These are phyloP conservation scores for Homalodisca vitripennis DNA, from an alignment of 1,140 invertebrate genomes.

Conservation along the genomic window DNA sequence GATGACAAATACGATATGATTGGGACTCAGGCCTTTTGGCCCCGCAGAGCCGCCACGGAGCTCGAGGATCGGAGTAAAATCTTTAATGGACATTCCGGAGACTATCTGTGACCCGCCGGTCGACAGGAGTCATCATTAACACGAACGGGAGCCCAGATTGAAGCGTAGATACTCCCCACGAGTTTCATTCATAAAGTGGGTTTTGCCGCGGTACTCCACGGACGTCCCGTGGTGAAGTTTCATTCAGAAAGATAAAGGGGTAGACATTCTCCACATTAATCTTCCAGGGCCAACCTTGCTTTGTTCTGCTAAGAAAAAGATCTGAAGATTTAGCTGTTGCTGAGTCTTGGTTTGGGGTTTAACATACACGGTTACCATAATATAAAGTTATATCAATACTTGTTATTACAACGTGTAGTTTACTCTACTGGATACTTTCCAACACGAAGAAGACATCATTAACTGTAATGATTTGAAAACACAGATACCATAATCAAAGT, in stretches of 20 bases:
- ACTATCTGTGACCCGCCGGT: not conserved
- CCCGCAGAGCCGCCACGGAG: not conserved
- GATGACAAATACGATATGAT: conserved; percentile 23
- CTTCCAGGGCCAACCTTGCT: no score
- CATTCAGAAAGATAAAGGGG: not conserved
- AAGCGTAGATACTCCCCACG: conserved; percentile 6
- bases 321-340: no score
- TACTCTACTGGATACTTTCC: no score
- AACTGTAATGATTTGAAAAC: no score
- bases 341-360: no score
- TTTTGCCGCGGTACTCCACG: not conserved
- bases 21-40: not conserved
- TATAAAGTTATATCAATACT: no score
- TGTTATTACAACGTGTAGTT: no score
- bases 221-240: not conserved
- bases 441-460: no score
- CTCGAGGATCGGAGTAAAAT: conserved; percentile 24
- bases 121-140: conserved; percentile 11
- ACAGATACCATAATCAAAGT: no score
- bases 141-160: conserved; percentile 15
- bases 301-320: no score
- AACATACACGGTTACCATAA: no score
- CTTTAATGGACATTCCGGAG: conserved; percentile 19
- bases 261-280: no score
- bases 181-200: conserved; percentile 23